Evolutionary conservation across 1,140 invertebrate genomes (phyloP).

Genomic region (Linepithema humile): DNA sequence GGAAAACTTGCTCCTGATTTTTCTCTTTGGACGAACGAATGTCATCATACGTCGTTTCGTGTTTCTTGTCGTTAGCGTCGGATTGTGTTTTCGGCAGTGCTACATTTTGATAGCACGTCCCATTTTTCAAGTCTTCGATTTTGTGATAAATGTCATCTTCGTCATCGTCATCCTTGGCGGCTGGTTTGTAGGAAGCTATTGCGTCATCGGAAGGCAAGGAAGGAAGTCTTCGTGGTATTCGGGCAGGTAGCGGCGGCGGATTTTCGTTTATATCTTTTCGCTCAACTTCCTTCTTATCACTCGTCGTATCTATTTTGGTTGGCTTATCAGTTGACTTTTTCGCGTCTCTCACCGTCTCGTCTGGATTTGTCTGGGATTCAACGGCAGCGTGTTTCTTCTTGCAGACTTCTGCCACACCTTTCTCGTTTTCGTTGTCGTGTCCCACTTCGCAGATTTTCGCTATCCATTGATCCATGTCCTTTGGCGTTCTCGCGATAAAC

Average conservation of each 20-base stretch:
- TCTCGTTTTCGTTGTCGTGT: slow-evolving; percentile 11
- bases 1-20: background rate
- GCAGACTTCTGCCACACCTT: background rate
- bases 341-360: slow-evolving; percentile 5
- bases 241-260: slow-evolving; percentile 71
- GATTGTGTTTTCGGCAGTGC: slow-evolving; percentile 61
- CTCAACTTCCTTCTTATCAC: background rate
- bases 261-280: background rate
- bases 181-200: slow-evolving; percentile 33
- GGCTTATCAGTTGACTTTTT: background rate
- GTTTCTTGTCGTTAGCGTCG: background rate
- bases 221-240: slow-evolving; percentile 75
- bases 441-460: slow-evolving; percentile 67
- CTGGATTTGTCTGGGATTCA: too few relatives aligned
- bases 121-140: slow-evolving; percentile 77
- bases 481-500: slow-evolving; percentile 74
- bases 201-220: slow-evolving; percentile 70
- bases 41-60: slow-evolving; percentile 54
- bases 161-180: slow-evolving; percentile 70
- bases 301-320: background rate
- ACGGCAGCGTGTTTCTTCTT: background rate
- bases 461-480: slow-evolving; percentile 81
- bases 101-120: slow-evolving; percentile 74
- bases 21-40: slow-evolving; percentile 1
- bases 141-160: slow-evolving; percentile 81